Evolutionary conservation across 1,140 invertebrate genomes (phyloP).

Genomic region (Rhizoglyphus robini): DNA sequence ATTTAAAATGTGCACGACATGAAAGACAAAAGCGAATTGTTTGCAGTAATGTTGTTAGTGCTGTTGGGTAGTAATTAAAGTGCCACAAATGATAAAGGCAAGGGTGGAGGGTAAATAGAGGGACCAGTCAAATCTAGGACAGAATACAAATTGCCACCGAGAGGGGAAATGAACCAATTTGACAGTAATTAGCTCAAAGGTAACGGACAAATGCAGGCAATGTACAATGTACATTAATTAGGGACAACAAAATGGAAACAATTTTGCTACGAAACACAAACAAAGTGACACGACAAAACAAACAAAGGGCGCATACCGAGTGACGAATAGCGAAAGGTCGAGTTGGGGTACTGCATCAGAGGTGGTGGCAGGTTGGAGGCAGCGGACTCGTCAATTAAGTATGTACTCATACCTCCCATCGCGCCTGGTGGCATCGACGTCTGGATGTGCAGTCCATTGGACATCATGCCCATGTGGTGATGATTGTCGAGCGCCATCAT

Average conservation of each 20-base stretch:
- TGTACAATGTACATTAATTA: neutral
- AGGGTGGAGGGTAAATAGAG: neutral
- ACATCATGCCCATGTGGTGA: neutral
- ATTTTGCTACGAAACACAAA: neutral
- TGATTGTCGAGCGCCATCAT: constrained; percentile 2
- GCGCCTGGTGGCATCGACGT: neutral
- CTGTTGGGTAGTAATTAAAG: too few relatives aligned
- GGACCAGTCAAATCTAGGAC: neutral
- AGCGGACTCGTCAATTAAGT: constrained; percentile 18
- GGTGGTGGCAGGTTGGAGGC: neutral
- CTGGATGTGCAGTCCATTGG: neutral
- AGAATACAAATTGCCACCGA: neutral
- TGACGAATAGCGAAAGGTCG: constrained; percentile 2
- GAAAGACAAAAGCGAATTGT: too few relatives aligned
- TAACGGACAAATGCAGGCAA: too few relatives aligned
- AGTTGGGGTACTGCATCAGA: neutral
- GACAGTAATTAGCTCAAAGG: neutral
- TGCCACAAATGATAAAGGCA: too few relatives aligned
- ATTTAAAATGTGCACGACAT: too few relatives aligned
- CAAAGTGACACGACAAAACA: neutral
- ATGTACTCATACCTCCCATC: constrained; percentile 18
- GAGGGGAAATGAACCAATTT: neutral
- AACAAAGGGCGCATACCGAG: constrained; percentile 5
- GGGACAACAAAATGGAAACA: neutral
- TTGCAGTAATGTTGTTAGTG: too few relatives aligned